These are phyloP conservation scores for Crepidodera aurea DNA, from an alignment of 2,888 invertebrate genomes.

Conservation along the genomic window DNA sequence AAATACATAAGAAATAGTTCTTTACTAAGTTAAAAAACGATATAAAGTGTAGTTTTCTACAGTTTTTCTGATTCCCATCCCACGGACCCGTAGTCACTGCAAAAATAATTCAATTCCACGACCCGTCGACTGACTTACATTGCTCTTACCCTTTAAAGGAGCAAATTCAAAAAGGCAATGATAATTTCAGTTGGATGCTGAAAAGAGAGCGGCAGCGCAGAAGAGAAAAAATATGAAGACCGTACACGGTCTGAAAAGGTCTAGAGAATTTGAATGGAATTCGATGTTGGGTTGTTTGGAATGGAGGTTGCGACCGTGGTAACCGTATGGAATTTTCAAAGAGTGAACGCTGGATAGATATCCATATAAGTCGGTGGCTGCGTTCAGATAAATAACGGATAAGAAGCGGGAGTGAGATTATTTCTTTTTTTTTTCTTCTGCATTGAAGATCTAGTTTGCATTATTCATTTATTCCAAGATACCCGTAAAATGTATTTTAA, in stretches of 20 bases:
- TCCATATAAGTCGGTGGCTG: constrained; percentile 1
- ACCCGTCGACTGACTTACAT: not conserved
- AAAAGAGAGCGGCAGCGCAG: not conserved
- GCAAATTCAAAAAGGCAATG: constrained; percentile 31
- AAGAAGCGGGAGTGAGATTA: not conserved
- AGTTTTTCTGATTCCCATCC: too few relatives aligned
- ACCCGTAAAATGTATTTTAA: too few relatives aligned
- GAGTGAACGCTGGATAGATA: not conserved
- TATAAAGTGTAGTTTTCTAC: too few relatives aligned
- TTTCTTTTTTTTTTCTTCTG: not conserved
- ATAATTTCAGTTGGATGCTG: constrained; percentile 12
- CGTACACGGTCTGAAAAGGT: not conserved
- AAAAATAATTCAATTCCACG: not conserved
- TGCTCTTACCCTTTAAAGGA: not conserved
- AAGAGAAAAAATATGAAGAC: not conserved
- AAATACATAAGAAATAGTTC: too few relatives aligned
- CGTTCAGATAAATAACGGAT: constrained; percentile 7
- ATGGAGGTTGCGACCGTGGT: constrained; percentile 1
- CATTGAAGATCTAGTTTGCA: not conserved
- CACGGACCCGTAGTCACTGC: too few relatives aligned
- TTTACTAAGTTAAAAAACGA: too few relatives aligned
- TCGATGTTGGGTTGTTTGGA: constrained; percentile 5
- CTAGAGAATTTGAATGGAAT: constrained; percentile 6
- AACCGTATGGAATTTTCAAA: not conserved
- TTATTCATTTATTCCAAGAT: not conserved